These are phyloP conservation scores for Triplophysa tibetana DNA, from an alignment of 2,113 vertebrate genomes.

Conservation along the genomic window DNA sequence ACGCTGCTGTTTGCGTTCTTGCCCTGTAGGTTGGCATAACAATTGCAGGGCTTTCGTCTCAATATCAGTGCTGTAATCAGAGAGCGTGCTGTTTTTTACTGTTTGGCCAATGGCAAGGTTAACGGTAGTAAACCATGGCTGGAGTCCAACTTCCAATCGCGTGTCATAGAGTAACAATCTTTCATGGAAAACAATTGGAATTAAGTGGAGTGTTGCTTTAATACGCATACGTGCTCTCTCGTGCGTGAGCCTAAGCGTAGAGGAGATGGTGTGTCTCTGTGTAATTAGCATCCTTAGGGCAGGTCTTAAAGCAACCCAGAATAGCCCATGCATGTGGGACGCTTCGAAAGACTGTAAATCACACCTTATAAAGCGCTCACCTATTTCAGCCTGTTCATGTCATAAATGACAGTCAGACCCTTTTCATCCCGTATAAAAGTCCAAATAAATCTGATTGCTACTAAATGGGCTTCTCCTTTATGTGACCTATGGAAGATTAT, in stretches of 20 bases:
- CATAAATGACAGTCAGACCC: slow-evolving; percentile 14
- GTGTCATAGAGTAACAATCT: slow-evolving; percentile 20
- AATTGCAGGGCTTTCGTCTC: slow-evolving; percentile 24
- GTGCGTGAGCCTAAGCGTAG: slow-evolving; percentile 23
- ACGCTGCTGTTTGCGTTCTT: slow-evolving; percentile 25
- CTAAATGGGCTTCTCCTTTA: slow-evolving; percentile 19
- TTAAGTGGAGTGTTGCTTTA: not conserved
- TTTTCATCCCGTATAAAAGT: slow-evolving; percentile 18
- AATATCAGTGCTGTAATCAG: slow-evolving; percentile 42
- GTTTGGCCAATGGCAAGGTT: slow-evolving; percentile 48
- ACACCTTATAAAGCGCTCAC: slow-evolving; percentile 29
- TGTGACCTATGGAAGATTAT: not conserved
- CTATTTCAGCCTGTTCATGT: slow-evolving; percentile 20
- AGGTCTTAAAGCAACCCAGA: slow-evolving; percentile 40
- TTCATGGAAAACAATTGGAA: slow-evolving; percentile 28
- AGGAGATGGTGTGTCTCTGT: slow-evolving; percentile 28
- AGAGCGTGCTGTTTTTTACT: slow-evolving; percentile 6
- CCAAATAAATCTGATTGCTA: slow-evolving; percentile 12
- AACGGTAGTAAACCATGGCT: slow-evolving; percentile 42
- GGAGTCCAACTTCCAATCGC: slow-evolving; percentile 21
- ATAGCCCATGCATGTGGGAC: slow-evolving; percentile 45
- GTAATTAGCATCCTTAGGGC: slow-evolving; percentile 47
- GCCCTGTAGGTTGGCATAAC: slow-evolving; percentile 34
- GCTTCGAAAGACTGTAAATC: slow-evolving; percentile 40
- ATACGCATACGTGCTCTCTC: slow-evolving; percentile 31